Percentiles rank a stretch among this genome's conserved stretches.
Evolutionary conservation across 2,797 vertebrate species (phyloP).

Genomic region (Lepidocolaptes lacrymiger): DNA sequence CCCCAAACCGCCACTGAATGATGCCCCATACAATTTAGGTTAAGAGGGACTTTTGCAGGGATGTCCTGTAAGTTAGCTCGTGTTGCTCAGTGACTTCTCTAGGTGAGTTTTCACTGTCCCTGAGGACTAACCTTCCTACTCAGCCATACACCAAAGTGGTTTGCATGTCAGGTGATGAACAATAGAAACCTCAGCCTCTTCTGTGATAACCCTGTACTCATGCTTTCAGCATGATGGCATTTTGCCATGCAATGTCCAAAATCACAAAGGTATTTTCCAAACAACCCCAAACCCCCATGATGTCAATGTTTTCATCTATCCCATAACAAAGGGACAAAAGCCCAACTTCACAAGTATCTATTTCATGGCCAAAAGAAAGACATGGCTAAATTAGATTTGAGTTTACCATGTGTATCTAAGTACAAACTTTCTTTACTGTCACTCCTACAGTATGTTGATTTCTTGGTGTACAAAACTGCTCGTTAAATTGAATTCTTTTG

Average conservation of each 20-base stretch:
- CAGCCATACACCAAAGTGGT: rapidly evolving
- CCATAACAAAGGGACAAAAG: neutral
- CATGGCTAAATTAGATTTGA: neutral
- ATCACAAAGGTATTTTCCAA: neutral
- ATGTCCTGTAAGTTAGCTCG: rapidly evolving
- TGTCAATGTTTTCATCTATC: neutral
- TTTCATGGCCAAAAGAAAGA: neutral
- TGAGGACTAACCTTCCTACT: neutral
- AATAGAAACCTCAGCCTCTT: rapidly evolving
- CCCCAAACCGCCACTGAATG: neutral
- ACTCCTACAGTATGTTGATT: neutral
- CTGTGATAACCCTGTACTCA: neutral
- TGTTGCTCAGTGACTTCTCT: neutral
- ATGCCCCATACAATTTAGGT: rapidly evolving
- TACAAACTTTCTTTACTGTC: neutral
- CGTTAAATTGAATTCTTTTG: neutral
- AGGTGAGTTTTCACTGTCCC: neutral
- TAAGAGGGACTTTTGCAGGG: neutral
- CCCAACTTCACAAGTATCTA: neutral
- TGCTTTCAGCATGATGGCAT: neutral
- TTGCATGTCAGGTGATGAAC: neutral
- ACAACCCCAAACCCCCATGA: neutral
- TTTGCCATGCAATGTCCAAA: neutral
- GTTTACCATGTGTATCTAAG: neutral
- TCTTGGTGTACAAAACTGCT: neutral